Evolutionary conservation across 1,140 invertebrate species (phyloP), one percentile per base, ranked within the genome.

Genomic region (Ephestia elutella): DNA sequence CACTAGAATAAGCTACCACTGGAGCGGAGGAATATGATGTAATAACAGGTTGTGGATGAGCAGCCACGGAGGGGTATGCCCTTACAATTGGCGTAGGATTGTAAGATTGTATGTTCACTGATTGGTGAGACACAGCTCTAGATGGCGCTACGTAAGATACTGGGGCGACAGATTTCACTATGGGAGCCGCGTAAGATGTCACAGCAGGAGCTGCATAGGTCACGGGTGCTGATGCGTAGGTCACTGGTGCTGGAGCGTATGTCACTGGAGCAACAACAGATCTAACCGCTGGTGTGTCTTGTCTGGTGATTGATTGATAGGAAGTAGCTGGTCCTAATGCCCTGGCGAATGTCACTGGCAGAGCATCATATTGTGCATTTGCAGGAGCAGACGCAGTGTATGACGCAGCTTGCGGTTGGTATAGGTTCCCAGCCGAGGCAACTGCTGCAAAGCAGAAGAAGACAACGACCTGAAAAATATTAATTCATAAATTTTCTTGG

Each of bases 361-460:
- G 1, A 20, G 49, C 19, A 8, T 10, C 49, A 20, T 21, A 49
- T 18, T 5, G 8, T 9, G 49, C 13, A 21, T n/a, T n/a, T 7
- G 21, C 21, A 13, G 21, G 50, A 53, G 50, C 20, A n/a, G 50
- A 15, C 13, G 50, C 7, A 0, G 17, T 5, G 10, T 21, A 53
- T 53, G 20, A 21, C 28, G 13, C 19, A 18, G 50, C 10, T 25
- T 8, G 4, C n/a, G 50, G 19, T 7, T 53, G 50, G 50, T 25
- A 15, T 0, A 82, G 68, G 70, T 80, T 75, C 55, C 80, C 80
- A 35, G 80, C 80, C 11, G 78, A 72, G 35, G 78, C 82, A 56
- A 85, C 68, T 61, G 80, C 71, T 55, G 75, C 78, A 15, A 74
- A 73, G 66, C 80, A 85, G 54, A 82, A 53, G 60, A 82, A 68